Conservation (phyloP, 1,140 invertebrate species). For the Euschistus heros region DNA sequence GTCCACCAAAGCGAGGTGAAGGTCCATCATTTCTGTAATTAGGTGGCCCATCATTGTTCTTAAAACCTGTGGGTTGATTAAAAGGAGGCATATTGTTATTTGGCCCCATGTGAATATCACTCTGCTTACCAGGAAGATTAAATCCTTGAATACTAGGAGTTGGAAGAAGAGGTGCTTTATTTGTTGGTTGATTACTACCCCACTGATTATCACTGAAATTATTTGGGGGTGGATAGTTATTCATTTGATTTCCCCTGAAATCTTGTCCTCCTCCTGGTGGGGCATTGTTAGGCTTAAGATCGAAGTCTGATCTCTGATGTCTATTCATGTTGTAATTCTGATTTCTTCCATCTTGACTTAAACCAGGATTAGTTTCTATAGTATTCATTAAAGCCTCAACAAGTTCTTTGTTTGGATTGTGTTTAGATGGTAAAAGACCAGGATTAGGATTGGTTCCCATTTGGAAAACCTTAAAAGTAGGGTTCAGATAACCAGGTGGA, state of each 20-base stretch:
- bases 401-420: no score
- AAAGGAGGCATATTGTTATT: background rate
- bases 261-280: no score
- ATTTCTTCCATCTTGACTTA: no score
- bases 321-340: no score
- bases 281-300: no score
- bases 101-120: background rate
- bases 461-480: background rate
- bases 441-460: background rate
- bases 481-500: slow-evolving; percentile 8
- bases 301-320: no score
- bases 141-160: background rate
- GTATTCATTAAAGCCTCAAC: no score
- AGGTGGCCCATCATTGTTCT: slow-evolving; percentile 1
- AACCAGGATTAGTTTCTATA: no score
- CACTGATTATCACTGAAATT: background rate
- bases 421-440: background rate
- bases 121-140: background rate
- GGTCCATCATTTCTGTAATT: slow-evolving; percentile 1
- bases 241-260: background rate
- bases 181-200: background rate
- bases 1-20: background rate
- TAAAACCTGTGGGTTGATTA: background rate
- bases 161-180: slow-evolving; percentile 9
- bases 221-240: background rate